phyloP scores from a whole-genome alignment of 1,140 invertebrate genomes.

The Drosophila ironensis region DNA sequence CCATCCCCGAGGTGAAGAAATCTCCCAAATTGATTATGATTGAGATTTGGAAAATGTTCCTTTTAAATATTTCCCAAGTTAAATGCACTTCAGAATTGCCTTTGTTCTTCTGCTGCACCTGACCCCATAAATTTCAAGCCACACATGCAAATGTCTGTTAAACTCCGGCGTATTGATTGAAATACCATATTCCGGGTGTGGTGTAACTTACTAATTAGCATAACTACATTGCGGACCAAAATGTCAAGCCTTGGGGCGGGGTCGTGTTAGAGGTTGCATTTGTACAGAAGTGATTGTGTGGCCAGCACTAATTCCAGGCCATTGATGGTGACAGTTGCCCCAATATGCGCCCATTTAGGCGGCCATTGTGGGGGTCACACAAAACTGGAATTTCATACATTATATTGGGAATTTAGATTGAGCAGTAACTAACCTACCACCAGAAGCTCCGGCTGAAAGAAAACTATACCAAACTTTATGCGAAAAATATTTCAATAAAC shows the following conservation, averaged over 20 bases:
- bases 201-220: conserved; percentile 48
- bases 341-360: neutral
- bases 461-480: too few relatives aligned
- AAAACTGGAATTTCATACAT: neutral
- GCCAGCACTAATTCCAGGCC: conserved; percentile 17
- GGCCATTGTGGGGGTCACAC: neutral
- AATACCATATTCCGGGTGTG: conserved; percentile 47
- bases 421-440: too few relatives aligned
- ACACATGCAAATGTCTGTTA: conserved; percentile 32
- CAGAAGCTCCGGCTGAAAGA: too few relatives aligned
- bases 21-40: neutral
- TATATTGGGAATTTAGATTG: neutral
- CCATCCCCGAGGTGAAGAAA: neutral
- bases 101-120: neutral
- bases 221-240: conserved; percentile 36
- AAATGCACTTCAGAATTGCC: neutral
- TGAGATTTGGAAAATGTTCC: too few relatives aligned
- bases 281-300: conserved; percentile 23
- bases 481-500: too few relatives aligned
- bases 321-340: conserved; percentile 27
- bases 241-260: neutral
- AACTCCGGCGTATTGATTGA: conserved; percentile 55
- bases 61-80: neutral
- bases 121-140: conserved; percentile 7
- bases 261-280: conserved; percentile 6